phyloP scores from a whole-genome alignment of 2,888 invertebrate genomes.

The Heliconius cydno region DNA sequence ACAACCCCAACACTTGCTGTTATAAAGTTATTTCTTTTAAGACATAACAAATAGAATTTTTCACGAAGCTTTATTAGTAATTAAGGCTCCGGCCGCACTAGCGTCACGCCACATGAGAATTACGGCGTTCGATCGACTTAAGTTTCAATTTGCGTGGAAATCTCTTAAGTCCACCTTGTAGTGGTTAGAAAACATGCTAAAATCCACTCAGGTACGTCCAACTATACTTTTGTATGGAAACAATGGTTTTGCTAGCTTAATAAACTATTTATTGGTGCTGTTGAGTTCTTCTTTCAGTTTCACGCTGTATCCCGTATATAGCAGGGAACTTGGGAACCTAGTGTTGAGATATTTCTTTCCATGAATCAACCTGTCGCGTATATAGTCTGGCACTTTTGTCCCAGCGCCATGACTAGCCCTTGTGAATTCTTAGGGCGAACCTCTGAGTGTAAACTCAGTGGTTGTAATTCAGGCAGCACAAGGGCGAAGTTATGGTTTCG shows the following conservation, averaged over 20 bases:
- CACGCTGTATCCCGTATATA: no score
- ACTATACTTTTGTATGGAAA: slow-evolving; percentile 16
- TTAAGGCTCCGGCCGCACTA: slow-evolving; percentile 33
- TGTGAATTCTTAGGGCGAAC: no score
- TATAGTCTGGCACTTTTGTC: no score
- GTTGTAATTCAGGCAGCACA: no score
- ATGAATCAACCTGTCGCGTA: no score
- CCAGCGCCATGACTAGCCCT: no score
- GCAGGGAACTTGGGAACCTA: no score
- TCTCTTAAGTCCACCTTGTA: slow-evolving; percentile 25
- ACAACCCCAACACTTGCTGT: slow-evolving; percentile 29
- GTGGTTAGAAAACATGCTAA: slow-evolving; percentile 27
- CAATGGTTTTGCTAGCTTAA: not conserved
- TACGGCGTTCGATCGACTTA: slow-evolving; percentile 42
- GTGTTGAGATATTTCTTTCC: no score
- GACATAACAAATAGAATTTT: slow-evolving; percentile 47
- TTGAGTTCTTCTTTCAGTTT: not conserved
- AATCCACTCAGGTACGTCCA: slow-evolving; percentile 15
- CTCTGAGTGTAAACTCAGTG: no score
- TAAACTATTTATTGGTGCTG: not conserved
- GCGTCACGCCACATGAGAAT: slow-evolving; percentile 49
- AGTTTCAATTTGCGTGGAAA: slow-evolving; percentile 44
- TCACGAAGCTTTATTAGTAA: slow-evolving; percentile 35
- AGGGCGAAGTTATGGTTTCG: no score
- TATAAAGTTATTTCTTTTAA: slow-evolving; percentile 46